Base-by-base conservation (phyloP, 2,888 invertebrate genomes). In the Caenorhabditis sinica region DNA sequence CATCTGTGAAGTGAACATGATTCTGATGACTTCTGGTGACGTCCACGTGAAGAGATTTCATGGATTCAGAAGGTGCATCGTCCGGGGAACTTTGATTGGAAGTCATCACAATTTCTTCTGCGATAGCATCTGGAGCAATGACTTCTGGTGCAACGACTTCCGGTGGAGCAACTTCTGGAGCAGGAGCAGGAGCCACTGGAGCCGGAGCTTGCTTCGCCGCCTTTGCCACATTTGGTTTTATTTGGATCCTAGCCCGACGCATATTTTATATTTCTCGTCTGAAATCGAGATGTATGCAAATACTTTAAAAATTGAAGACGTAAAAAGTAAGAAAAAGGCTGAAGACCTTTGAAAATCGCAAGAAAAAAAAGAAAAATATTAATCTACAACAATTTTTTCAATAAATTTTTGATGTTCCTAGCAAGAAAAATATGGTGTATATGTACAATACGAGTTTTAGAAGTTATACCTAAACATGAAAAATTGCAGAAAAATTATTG, bases 181-280 rank as follows among this genome's bases (percentile, higher is more conserved):
- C 72, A 0, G 60, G 45, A 28, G 36, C 28, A 8, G 68, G 1
- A 17, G n/a, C 25, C 43, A 15, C 30, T 9, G 58, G 23, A n/a
- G 36, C 9, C 30, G 63, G 33, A 30, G 15, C 58, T n/a, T 79
- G 71, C 58, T 86, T 83, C 1, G 74, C 75, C 13, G 76, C 83
- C 68, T 85, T 85, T 17, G 80, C 49, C 15, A 87, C 36, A 63
- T 88, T 88, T 15, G 88, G 88, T 51, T 80, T 86, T 17, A 83
- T 58, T 63, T 86, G 87, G 58, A 88, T 83, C 51, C 87, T 65
- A 15, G 71, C 53, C 17, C 88, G 80, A 40, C 88, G 80, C 66
- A 85, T 85, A 79, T 28, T 28, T 51, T 51, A 30, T 30, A 33
- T 28, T 15, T 11, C 1, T 30, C n/a, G 53, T 66, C 20, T 68